phyloP scores from a whole-genome alignment of 2,888 invertebrate species.

The Lathronympha strigana region DNA sequence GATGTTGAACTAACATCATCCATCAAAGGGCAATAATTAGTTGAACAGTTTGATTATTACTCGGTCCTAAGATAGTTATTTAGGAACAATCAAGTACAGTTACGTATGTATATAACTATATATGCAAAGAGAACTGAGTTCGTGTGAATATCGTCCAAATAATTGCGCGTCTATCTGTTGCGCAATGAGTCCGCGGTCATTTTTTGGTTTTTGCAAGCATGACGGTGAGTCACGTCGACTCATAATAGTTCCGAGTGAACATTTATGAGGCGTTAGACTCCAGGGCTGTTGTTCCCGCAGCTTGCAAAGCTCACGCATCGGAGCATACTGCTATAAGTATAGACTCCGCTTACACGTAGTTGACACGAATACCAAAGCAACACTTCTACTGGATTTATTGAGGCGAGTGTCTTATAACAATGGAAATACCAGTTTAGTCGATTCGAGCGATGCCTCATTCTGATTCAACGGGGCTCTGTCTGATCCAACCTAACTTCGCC shows the following conservation, averaged over 20 bases:
- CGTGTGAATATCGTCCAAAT: constrained; percentile 38
- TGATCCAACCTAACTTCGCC: constrained; percentile 71
- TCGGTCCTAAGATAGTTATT: not conserved
- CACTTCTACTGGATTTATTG: not conserved
- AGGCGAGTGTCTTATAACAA: not conserved
- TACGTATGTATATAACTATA: not conserved
- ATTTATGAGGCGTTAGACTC: constrained; percentile 55
- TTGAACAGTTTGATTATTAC: not conserved
- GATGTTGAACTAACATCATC: not conserved
- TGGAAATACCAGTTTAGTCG: constrained; percentile 42
- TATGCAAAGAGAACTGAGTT: constrained; percentile 10
- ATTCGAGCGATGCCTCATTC: constrained; percentile 63
- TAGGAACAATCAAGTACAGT: constrained; percentile 6
- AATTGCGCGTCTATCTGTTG: constrained; percentile 49
- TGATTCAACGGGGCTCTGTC: constrained; percentile 68
- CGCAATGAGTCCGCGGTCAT: constrained; percentile 52
- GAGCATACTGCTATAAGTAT: not conserved
- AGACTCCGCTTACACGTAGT: not conserved
- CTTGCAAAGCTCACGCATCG: not conserved
- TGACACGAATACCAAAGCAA: not conserved
- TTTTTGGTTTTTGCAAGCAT: constrained; percentile 61
- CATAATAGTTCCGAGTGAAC: constrained; percentile 60
- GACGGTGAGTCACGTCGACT: constrained; percentile 60
- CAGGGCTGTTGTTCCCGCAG: constrained; percentile 4
- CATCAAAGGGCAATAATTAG: constrained; percentile 10